Evolutionary conservation across 2,888 invertebrate genomes (phyloP), one percentile per base, ranked within the genome.

Genomic region (Lochmaea capreae): DNA sequence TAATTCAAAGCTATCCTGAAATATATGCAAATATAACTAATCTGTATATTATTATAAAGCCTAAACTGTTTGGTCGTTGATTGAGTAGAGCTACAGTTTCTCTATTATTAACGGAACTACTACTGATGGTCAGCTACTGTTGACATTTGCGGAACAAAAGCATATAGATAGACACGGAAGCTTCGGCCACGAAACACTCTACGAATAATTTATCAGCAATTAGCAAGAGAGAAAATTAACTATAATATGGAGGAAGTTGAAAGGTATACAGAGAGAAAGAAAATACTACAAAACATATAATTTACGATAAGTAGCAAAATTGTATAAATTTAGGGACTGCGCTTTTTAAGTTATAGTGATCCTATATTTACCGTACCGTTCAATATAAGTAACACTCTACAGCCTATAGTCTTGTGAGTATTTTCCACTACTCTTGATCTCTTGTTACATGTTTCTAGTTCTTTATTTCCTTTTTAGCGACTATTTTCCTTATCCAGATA

Each of bases 121-220:
- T 33, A 62, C 52, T 33, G 33, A 33, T 18, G 69, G 69, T 18
- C 33, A 14, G 39, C 52, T 16, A 69, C 52, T 68, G 65, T 72
- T 68, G 72, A 68, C 68, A 58, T 72, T 72, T 59, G 57, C 26
- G 65, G 63, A 6, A 73, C 65, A 59, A 59, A 49, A 33, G 52
- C 58, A 54, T 42, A 73, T 65, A 65, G 65, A 68, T 63, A 73
- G 49, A 65, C 39, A 68, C 33, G 68, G 72, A 58, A 52, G 65
- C 65, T n/a, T 43, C 65, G 46, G 52, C 42, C 65, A 42, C 65
- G 59, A 65, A 69, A 59, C 71, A 63, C 42, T 63, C 54, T n/a
- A 46, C 63, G 73, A 73, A 69, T 69, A 69, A 69, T 73, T 65
- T 67, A 69, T 69, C 26, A 22, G 69, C 57, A 65, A 69, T 73